Percentiles rank a stretch among this genome's conserved stretches.
Evolutionary conservation across 92 coral and sea anemone species (phyloP).

Genomic region (Pocillopora meandrina): DNA sequence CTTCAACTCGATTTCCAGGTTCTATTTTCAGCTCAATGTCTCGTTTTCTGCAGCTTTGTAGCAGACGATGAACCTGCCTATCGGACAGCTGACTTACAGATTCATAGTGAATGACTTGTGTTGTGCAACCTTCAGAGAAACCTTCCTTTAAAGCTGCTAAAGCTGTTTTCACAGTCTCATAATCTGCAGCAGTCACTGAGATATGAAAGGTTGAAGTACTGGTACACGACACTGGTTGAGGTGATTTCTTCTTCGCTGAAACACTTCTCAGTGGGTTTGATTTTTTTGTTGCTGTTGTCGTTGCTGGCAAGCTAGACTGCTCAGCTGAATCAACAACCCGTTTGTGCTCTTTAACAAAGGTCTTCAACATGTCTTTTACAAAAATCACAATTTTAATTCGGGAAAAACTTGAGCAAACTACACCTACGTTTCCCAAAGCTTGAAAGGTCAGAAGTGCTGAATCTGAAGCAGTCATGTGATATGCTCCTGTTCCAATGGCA

Average conservation of each 20-base stretch:
- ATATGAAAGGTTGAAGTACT: neutral
- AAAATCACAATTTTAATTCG: neutral
- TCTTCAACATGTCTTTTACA: neutral
- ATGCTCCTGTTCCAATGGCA: conserved; percentile 11
- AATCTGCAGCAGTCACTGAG: neutral
- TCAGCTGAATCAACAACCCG: neutral
- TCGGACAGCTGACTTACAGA: conserved; percentile 54
- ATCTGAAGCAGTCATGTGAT: neutral
- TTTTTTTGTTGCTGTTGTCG: neutral
- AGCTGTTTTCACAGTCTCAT: neutral
- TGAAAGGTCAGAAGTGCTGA: conserved; percentile 21
- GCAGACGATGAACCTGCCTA: conserved; percentile 30
- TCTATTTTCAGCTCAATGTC: conserved; percentile 57
- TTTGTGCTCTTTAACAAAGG: conserved; percentile 5
- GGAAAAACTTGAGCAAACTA: neutral
- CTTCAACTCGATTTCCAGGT: conserved; percentile 45
- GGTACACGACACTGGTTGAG: neutral
- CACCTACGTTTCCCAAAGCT: neutral
- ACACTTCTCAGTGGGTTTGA: neutral
- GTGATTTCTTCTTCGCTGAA: neutral
- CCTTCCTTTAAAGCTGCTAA: conserved; percentile 12
- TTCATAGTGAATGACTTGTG: conserved; percentile 52
- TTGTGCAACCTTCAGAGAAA: conserved; percentile 49
- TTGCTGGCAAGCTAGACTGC: neutral
- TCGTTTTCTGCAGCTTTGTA: conserved; percentile 34